Percentiles rank a stretch among this genome's conserved stretches.
These are phyloP conservation scores for Istiophorus platypterus DNA, from an alignment of 2,113 vertebrate genomes.

Conservation along the genomic window DNA sequence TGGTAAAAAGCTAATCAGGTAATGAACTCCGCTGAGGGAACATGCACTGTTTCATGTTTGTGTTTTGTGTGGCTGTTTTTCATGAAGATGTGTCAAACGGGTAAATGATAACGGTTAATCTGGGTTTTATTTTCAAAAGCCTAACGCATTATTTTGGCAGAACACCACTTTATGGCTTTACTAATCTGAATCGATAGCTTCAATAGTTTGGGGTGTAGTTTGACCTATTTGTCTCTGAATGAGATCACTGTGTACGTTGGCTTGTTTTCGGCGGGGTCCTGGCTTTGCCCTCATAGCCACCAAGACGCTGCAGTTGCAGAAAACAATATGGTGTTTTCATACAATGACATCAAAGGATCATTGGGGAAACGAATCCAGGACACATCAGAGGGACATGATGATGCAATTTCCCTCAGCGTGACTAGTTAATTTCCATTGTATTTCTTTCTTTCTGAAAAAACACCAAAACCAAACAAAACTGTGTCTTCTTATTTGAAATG, in stretches of 20 bases:
- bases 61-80: slow-evolving; percentile 15
- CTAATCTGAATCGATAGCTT: background rate
- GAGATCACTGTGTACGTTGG: background rate
- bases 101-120: background rate
- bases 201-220: background rate
- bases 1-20: slow-evolving; percentile 21
- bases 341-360: background rate
- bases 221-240: background rate
- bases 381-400: background rate
- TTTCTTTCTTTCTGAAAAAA: background rate
- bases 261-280: background rate
- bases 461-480: too few species aligned
- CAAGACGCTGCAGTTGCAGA: background rate
- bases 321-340: background rate
- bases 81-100: background rate
- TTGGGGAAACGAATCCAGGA: background rate
- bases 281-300: background rate
- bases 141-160: background rate
- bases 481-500: background rate
- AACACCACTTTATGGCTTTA: background rate
- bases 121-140: background rate
- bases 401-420: too few species aligned
- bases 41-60: background rate
- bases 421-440: background rate
- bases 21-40: slow-evolving; percentile 9